A percentile compares a stretch with the other conserved stretches of the same genome.
Evolutionary conservation across 2,797 vertebrate species (phyloP).

Genomic region (Aulostomus chinensis): DNA sequence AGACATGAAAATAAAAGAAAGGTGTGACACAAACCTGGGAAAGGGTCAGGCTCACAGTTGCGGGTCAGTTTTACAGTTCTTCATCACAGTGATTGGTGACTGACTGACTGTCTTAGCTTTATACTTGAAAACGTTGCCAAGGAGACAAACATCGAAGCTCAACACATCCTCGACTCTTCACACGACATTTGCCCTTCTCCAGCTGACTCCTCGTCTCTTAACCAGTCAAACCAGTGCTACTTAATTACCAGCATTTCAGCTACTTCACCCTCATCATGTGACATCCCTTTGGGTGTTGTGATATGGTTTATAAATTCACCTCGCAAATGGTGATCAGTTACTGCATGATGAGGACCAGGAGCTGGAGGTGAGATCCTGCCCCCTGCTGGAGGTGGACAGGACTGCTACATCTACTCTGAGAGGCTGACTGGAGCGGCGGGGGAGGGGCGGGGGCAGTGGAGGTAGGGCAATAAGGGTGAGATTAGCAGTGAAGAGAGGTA

Average conservation of each 20-base stretch:
- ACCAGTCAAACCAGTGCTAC: conserved; percentile 66
- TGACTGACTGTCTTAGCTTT: conserved; percentile 66
- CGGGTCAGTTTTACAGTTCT: conserved; percentile 79
- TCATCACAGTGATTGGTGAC: conserved; percentile 82
- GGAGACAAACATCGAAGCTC: conserved; percentile 71
- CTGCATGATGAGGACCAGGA: conserved; percentile 47
- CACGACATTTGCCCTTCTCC: conserved; percentile 24
- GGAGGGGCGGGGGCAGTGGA: conserved; percentile 7
- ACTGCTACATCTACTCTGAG: conserved; percentile 78
- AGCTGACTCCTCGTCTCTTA: conserved; percentile 24
- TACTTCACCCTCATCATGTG: conserved; percentile 48
- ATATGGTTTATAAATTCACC: conserved; percentile 49
- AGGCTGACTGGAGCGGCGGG: conserved; percentile 36
- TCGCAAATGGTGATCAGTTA: conserved; percentile 24
- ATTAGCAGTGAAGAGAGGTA: conserved; percentile 7
- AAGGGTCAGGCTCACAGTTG: conserved; percentile 75
- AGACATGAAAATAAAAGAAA: conserved; percentile 15
- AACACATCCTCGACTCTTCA: conserved; percentile 52
- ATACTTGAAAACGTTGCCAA: conserved; percentile 56
- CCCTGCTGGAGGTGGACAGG: conserved; percentile 51
- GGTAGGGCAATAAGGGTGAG: conserved; percentile 19
- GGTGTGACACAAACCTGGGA: conserved; percentile 41
- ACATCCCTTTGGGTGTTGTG: conserved; percentile 54
- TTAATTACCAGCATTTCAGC: conserved; percentile 53
- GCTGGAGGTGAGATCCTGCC: conserved; percentile 53